phyloP scores from a whole-genome alignment of 2,888 invertebrate genomes.

The Xestia rhomboidea region DNA sequence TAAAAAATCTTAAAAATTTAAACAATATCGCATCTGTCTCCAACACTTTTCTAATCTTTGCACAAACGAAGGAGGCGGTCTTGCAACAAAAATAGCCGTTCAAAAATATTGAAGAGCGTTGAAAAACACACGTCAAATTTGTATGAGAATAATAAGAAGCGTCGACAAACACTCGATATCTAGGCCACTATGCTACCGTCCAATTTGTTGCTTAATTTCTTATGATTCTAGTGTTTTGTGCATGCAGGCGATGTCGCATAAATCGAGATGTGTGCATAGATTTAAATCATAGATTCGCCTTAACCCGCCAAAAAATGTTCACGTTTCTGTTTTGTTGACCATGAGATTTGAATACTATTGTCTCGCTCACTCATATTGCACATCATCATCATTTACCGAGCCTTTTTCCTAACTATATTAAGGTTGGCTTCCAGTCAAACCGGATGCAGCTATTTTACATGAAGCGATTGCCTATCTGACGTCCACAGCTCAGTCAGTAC shows the following conservation, averaged over 20 bases:
- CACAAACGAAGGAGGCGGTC: conserved; percentile 79
- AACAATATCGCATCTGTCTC: conserved; percentile 54
- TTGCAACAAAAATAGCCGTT: conserved; percentile 84
- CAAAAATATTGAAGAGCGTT: conserved; percentile 89
- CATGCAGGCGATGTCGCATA: conserved; percentile 37
- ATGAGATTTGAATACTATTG: background rate
- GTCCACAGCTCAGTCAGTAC: too few relatives aligned
- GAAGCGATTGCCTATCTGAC: too few relatives aligned
- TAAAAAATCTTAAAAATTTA: background rate
- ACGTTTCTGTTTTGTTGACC: background rate
- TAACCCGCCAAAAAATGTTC: background rate
- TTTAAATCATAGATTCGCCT: conserved; percentile 1
- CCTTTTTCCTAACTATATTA: too few relatives aligned
- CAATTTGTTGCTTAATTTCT: conserved; percentile 67
- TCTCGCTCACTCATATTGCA: background rate
- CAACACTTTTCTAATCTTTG: conserved; percentile 74
- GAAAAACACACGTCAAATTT: conserved; percentile 88
- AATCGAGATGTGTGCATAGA: conserved; percentile 20
- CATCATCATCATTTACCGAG: too few relatives aligned
- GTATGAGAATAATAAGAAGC: conserved; percentile 84
- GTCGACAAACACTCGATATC: conserved; percentile 83
- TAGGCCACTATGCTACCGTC: conserved; percentile 72
- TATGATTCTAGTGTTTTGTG: conserved; percentile 34
- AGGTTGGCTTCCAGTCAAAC: too few relatives aligned
- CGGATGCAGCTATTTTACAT: too few relatives aligned